These are phyloP conservation scores for Bufo gargarizans DNA, from an alignment of 2,113 vertebrate species.

Conservation along the genomic window DNA sequence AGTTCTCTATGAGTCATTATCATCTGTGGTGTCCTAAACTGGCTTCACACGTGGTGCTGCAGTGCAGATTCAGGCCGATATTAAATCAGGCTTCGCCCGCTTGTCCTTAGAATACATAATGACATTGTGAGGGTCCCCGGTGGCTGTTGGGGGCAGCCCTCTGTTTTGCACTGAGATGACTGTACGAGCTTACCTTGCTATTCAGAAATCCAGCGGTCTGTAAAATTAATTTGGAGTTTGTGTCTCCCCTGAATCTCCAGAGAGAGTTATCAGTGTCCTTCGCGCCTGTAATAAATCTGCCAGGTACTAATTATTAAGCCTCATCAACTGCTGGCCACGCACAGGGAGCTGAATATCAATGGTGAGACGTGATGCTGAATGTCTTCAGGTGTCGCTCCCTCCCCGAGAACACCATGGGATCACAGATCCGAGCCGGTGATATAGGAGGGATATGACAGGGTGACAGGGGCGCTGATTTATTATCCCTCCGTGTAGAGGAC, in stretches of 20 bases:
- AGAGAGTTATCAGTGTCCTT: conserved; percentile 13
- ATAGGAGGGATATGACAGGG: too few species aligned
- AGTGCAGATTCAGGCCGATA: too few species aligned
- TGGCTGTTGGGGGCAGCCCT: neutral
- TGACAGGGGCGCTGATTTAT: too few species aligned
- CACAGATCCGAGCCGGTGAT: too few species aligned
- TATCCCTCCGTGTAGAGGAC: too few species aligned
- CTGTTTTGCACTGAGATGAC: neutral
- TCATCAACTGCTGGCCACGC: neutral
- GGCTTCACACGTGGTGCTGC: too few species aligned
- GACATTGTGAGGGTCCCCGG: neutral
- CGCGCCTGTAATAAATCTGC: neutral
- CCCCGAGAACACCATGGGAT: too few species aligned
- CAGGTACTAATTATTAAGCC: neutral
- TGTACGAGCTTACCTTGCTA: neutral
- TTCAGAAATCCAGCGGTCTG: conserved; percentile 10
- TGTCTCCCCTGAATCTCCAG: neutral
- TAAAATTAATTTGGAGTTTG: conserved; percentile 25
- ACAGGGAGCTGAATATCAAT: neutral
- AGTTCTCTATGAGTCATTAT: too few species aligned
- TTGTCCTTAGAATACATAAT: neutral
- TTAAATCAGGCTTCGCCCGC: neutral
- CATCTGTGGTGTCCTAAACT: too few species aligned
- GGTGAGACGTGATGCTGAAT: neutral
- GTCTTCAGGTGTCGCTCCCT: too few species aligned